Conservation (phyloP, 2,797 vertebrate genomes). For the Oreonectes daqikongensis region DNA sequence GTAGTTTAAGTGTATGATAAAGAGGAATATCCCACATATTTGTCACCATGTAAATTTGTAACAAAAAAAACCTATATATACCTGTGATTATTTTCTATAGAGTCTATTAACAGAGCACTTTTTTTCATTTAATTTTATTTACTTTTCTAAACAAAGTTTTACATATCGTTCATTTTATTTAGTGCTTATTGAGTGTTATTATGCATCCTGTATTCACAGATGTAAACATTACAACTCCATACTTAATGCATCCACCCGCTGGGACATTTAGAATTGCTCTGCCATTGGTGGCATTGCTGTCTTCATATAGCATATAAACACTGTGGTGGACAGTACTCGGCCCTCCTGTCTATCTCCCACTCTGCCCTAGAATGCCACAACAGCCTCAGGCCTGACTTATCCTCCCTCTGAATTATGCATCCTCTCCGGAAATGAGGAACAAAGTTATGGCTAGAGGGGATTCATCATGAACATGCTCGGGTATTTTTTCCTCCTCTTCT, state of each 20-base stretch:
- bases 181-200: not conserved
- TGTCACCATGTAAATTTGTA: too few relatives aligned
- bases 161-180: too few relatives aligned
- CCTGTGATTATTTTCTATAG: too few relatives aligned
- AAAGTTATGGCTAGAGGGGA: constrained; percentile 57
- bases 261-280: not conserved
- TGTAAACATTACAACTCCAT: too few relatives aligned
- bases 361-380: constrained; percentile 30
- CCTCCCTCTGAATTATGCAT: constrained; percentile 60
- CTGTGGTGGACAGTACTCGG: constrained; percentile 25
- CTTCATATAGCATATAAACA: constrained; percentile 10
- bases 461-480: constrained; percentile 58
- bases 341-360: constrained; percentile 1
- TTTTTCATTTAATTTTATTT: too few relatives aligned
- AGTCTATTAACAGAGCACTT: too few relatives aligned
- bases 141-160: too few relatives aligned
- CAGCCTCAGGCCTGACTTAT: constrained; percentile 52
- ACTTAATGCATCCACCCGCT: not conserved
- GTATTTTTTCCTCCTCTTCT: constrained; percentile 46
- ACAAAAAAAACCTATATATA: too few relatives aligned
- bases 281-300: constrained; percentile 27
- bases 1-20: not conserved
- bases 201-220: not conserved
- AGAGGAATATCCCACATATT: too few relatives aligned
- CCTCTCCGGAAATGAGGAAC: constrained; percentile 59